Base-by-base conservation (phyloP, 2,888 invertebrate species). In the Chydorus sphaericus region DNA sequence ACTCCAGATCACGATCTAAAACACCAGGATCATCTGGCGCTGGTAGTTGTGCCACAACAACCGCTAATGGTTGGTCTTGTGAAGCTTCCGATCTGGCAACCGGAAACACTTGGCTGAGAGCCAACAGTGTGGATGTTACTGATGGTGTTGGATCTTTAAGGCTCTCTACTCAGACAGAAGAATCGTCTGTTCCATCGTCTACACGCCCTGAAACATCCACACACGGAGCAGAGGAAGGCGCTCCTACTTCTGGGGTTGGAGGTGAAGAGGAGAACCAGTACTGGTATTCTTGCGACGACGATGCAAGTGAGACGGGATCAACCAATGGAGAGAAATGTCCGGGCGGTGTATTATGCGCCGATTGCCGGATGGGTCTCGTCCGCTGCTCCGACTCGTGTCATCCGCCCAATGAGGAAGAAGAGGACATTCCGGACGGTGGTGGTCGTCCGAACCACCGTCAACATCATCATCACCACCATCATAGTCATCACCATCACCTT, bases 301-400 rank as follows among this genome's bases (percentile, higher is more conserved):
- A 57, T 48, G 56, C 52, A 20, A 61, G 57, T 39, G 53, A 55
- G 33, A 52, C 58, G 18, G 58, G 61, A 44, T 57, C 57, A 4
- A 57, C 57, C 36, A 52, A 36, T 23, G 49, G 38, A 16, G 55
- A 55, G 38, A 55, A 55, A 23, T 55, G 55, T 26, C 44, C 44
- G 3, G 55, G 49, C 4, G 55, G 55, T 7, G 48, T 39, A 7
- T 16, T 49, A 7, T 55, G 55, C 49, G 48, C 48, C 36, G 55
- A 55, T 10, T 55, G 55, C 28, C 49, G 55, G 28, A 38, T 55
- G 49, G 55, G 37, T 8, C 31, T 37, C 33, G 60, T 60, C 58
- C 61, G 62, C 59, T 62, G 62, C 57, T 60, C 60, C 37, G 31
- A 29, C 18, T 29, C 38, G 7, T 20, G 39, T 3, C 39, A 44